Base-by-base conservation (phyloP, 2,113 vertebrate species). In the Neogale vison region DNA sequence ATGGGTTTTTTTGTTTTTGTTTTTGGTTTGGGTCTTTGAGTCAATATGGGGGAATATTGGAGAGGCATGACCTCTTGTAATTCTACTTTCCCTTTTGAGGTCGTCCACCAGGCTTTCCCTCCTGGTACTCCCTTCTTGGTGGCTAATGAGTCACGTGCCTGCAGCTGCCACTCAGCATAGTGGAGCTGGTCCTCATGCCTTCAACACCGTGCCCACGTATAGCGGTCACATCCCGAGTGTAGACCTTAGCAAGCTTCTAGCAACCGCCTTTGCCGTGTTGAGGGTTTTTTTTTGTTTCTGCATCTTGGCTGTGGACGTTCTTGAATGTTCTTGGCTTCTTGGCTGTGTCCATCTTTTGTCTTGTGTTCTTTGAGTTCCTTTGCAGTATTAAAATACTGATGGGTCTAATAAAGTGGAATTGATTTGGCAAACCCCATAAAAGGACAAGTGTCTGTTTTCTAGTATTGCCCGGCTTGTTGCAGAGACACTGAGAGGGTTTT, bases 201-300 rank as follows among this genome's bases (percentile, higher is more conserved):
- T 26, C 4, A 4, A 6, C 24, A 6, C 29, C 5, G 8, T 11
- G n/a, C 82, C 76, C 8, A 1, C 29, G 0, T 24, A n/a, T 17
- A 65, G 52, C 36, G 39, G 36, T 26, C 61, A 55, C 4, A 24
- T 15, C 12, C 23, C 21, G 31, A 24, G 17, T 67, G 17, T 50
- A 42, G 52, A 69, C 24, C 76, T 63, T 21, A 34, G 45, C 8
- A 7, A 67, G 59, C 29, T 12, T 29, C 91, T 6, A 7, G 34
- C n/a, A 1, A 3, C 57, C 12, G 17, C 80, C 85, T 17, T 63
- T 21, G 59, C 7, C 10, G 3, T 17, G 21, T 21, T 29, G 31
- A 61, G 42, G 39, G 17, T n/a, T 59, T 31, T 67, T 93, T 71
- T 83, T 80, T n/a, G 8, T 77, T 26, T 92, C 71, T 94, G 42